Conservation (phyloP, 2,113 vertebrate genomes). For the Dicentrarchus labrax region DNA sequence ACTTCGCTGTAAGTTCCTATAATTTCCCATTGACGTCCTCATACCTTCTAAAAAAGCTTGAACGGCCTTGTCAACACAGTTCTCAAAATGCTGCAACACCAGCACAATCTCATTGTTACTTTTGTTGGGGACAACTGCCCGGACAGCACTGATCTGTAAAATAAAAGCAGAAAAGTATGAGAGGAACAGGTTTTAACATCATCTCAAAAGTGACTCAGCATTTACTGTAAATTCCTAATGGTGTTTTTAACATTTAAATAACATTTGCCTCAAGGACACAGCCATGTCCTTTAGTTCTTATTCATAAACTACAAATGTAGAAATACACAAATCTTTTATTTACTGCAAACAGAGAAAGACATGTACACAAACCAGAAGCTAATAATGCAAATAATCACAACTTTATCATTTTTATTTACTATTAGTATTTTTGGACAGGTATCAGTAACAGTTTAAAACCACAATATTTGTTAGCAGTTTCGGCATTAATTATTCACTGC, state of each 20-base stretch:
- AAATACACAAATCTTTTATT: neutral
- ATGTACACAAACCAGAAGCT: neutral
- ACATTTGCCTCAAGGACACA: neutral
- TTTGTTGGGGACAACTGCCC: constrained; percentile 95
- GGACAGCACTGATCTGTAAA: constrained; percentile 91
- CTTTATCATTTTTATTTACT: neutral
- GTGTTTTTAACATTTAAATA: neutral
- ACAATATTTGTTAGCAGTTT: neutral
- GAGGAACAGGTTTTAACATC: constrained; percentile 15
- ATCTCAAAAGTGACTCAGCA: neutral
- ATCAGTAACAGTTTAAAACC: too few relatives aligned
- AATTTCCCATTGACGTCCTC: neutral
- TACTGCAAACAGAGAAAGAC: neutral
- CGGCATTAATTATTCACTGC: neutral
- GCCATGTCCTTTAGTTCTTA: neutral
- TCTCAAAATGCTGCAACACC: constrained; percentile 97
- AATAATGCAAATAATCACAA: neutral
- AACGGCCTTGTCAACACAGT: constrained; percentile 93
- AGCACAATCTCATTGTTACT: constrained; percentile 98
- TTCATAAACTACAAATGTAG: neutral
- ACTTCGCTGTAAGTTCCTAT: neutral
- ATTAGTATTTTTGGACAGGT: neutral
- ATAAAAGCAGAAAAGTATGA: neutral
- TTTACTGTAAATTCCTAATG: neutral
- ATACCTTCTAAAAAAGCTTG: constrained; percentile 98